Base-by-base conservation (phyloP, 2,888 invertebrate species). In the Acanthoscelides obtectus region DNA sequence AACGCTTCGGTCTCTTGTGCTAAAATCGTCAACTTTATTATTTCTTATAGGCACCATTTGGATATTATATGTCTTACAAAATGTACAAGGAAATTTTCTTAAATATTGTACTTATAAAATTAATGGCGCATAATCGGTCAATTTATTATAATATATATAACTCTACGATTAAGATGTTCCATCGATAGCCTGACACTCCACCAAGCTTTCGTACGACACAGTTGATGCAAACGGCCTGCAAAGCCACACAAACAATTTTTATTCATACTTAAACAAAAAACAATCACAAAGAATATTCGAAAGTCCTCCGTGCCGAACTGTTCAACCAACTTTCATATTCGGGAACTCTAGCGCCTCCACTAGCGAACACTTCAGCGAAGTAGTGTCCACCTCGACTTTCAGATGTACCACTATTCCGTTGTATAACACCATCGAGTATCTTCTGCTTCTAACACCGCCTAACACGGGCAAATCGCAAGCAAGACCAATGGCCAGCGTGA, bases 361-460 rank as follows among this genome's bases (percentile, higher is more conserved):
- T 65, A 96, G 88, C 1, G 96, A 97, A 86, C 97, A 98, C 64
- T 94, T 93, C 3, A 96, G 88, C 0, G 97, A 97, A 8, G 95
- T 95, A 79, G 95, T 95, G 85, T 97, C 97, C 0, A 97, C 96
- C 83, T 98, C 97, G n/a, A 97, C 93, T 84, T 96, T 95, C 71
- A 97, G 84, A 71, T 92, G 90, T 76, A 90, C 91, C 19, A 98
- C 90, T 77, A 90, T 90, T 66, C 94, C 93, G 87, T 97, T 88
- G 69, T 95, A 92, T 63, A 96, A 91, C n/a, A 97, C 88, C 95
- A 97, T 95, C 0, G 96, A 95, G 86, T 94, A 82, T 25, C 97
- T 90, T 83, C 97, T 96, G 74, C 94, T 93, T 69, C 97, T 90
- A 76, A 92, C 87, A 12, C 86, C 85, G 63, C 86, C 86, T 4